These are phyloP conservation scores for Centroberyx gerrardi DNA, from an alignment of 2,797 vertebrate species.

Conservation along the genomic window DNA sequence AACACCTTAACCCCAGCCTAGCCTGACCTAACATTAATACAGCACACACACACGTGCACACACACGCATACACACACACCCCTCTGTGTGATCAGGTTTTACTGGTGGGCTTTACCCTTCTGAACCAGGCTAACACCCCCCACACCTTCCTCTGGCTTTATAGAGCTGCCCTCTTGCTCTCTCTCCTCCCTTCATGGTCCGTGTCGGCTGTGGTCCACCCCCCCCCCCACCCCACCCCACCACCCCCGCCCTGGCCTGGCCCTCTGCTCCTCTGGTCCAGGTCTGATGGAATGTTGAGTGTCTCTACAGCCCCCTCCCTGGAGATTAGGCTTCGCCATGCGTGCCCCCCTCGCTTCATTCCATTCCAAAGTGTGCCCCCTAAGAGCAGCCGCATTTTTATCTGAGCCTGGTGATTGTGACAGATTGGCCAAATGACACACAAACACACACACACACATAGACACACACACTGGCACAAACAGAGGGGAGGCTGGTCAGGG, in stretches of 20 bases:
- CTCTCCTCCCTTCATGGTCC: slow-evolving; percentile 15
- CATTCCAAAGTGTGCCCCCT: slow-evolving; percentile 80
- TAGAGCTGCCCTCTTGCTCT: slow-evolving; percentile 13
- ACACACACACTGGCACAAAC: slow-evolving; percentile 56
- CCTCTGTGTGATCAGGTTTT: background rate
- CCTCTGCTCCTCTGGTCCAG: slow-evolving; percentile 60
- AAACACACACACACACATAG: slow-evolving; percentile 66
- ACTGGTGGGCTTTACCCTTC: slow-evolving; percentile 9
- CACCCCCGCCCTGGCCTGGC: slow-evolving; percentile 23
- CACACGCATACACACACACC: background rate
- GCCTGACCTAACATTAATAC: slow-evolving; percentile 4
- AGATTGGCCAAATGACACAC: slow-evolving; percentile 82
- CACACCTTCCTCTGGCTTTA: slow-evolving; percentile 17
- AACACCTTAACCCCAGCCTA: background rate
- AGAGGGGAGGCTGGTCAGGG: slow-evolving; percentile 58
- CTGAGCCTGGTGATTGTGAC: slow-evolving; percentile 85
- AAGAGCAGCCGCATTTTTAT: slow-evolving; percentile 84
- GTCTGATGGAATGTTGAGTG: slow-evolving; percentile 84
- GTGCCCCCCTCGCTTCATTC: slow-evolving; percentile 71
- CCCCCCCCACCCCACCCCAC: slow-evolving; percentile 7
- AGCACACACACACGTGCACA: slow-evolving; percentile 1
- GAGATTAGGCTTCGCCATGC: slow-evolving; percentile 76
- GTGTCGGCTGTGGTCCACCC: slow-evolving; percentile 14
- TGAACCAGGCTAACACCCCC: slow-evolving; percentile 1
- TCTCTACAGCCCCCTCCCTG: slow-evolving; percentile 74